phyloP scores from a whole-genome alignment of 92 coral and sea anemone genomes.

The Desmophyllum pertusum region DNA sequence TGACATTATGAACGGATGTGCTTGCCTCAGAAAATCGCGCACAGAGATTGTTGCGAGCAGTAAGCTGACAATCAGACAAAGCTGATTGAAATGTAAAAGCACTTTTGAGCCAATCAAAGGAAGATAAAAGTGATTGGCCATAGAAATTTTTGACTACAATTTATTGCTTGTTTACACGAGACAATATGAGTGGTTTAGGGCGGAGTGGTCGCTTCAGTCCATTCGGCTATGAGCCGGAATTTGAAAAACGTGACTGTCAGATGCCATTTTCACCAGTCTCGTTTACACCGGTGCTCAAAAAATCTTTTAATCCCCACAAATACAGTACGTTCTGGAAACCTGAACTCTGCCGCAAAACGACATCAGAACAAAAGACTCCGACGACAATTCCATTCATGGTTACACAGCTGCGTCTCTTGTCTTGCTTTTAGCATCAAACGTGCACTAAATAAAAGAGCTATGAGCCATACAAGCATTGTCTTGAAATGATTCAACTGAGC shows the following conservation, averaged over 20 bases:
- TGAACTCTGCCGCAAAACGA: not conserved
- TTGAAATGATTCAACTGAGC: not conserved
- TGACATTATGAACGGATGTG: conserved; percentile 40
- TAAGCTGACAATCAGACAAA: conserved; percentile 4
- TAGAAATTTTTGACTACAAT: not conserved
- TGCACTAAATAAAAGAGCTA: not conserved
- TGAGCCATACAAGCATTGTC: not conserved
- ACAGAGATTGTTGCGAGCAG: not conserved
- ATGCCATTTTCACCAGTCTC: not conserved
- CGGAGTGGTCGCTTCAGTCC: conserved; percentile 8
- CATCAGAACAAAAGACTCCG: not conserved
- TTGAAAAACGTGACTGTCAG: not conserved
- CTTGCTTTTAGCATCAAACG: not conserved
- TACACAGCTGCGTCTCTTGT: conserved; percentile 18
- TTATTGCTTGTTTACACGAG: conserved; percentile 20
- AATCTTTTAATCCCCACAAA: not conserved
- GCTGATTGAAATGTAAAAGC: not conserved
- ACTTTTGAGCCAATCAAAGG: conserved; percentile 7
- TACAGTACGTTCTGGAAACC: not conserved
- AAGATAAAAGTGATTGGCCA: conserved; percentile 10
- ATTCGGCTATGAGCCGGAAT: not conserved
- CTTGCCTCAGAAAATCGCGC: not conserved
- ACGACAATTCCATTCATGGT: conserved; percentile 3
- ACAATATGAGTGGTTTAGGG: conserved; percentile 2
- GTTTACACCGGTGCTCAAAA: not conserved